These are phyloP conservation scores for Trachymyrmex cornetzi DNA, from an alignment of 1,140 invertebrate species.

Conservation along the genomic window DNA sequence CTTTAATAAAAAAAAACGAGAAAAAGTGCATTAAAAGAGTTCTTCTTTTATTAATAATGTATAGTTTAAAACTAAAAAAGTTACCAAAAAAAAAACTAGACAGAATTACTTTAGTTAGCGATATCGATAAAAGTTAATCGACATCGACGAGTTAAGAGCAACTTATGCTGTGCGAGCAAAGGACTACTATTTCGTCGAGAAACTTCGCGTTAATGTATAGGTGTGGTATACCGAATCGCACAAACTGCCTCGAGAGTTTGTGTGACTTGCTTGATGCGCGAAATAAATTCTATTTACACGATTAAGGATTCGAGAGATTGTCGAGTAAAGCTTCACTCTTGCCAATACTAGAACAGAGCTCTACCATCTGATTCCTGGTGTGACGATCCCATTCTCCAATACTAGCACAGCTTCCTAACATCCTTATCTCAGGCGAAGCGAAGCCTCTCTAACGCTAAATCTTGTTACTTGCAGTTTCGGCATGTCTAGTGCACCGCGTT, in stretches of 20 bases:
- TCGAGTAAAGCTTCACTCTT: slow-evolving; percentile 49
- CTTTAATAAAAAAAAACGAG: neutral
- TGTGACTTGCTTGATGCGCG: slow-evolving; percentile 37
- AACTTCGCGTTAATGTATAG: slow-evolving; percentile 43
- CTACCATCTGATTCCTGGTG: slow-evolving; percentile 26
- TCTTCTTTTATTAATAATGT: neutral
- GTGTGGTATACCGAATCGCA: neutral
- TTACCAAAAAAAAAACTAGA: too few relatives aligned
- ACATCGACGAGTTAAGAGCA: neutral
- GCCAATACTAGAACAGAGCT: neutral
- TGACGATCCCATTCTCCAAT: slow-evolving; percentile 33
- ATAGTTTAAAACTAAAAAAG: neutral
- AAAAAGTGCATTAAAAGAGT: neutral
- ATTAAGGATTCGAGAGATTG: slow-evolving; percentile 51
- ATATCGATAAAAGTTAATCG: neutral
- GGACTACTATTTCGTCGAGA: neutral
- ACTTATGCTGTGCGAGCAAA: neutral
- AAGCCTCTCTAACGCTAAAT: slow-evolving; percentile 28
- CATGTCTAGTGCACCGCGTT: slow-evolving; percentile 23
- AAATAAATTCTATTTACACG: slow-evolving; percentile 63
- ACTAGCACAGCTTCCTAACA: slow-evolving; percentile 25
- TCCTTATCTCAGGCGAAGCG: slow-evolving; percentile 35
- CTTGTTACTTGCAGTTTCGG: slow-evolving; percentile 39
- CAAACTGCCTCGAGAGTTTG: slow-evolving; percentile 62
- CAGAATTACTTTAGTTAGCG: neutral